A percentile compares a stretch with the other conserved stretches of the same genome.
These are phyloP conservation scores for Barypeithes pellucidus DNA, from an alignment of 2,888 invertebrate species.

Conservation along the genomic window DNA sequence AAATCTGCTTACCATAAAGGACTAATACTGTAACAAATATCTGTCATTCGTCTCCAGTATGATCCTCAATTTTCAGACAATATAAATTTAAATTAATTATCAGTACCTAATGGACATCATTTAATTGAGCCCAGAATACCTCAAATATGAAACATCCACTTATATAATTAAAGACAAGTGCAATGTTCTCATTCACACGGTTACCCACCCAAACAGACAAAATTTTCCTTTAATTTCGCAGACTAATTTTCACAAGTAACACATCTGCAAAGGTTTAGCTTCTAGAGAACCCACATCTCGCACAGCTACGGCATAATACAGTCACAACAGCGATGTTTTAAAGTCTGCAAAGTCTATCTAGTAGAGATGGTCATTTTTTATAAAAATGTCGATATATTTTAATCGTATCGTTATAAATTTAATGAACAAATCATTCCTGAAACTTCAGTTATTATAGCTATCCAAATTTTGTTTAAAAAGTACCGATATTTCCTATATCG, in stretches of 20 bases:
- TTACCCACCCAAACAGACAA: conserved; percentile 29
- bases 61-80: too few relatives aligned
- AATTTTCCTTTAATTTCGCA: conserved; percentile 47
- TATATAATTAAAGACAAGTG: conserved; percentile 25
- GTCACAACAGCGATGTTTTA: conserved; percentile 39
- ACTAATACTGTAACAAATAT: too few relatives aligned
- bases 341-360: conserved; percentile 18
- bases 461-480: too few relatives aligned
- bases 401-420: too few relatives aligned
- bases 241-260: conserved; percentile 44
- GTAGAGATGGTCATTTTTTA: neutral
- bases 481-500: too few relatives aligned
- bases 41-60: too few relatives aligned
- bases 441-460: too few relatives aligned
- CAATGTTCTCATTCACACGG: conserved; percentile 10
- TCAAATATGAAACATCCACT: conserved; percentile 11
- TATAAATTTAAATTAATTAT: too few relatives aligned
- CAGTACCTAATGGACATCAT: too few relatives aligned
- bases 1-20: too few relatives aligned
- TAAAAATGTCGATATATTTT: neutral
- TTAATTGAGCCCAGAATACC: neutral
- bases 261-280: conserved; percentile 47
- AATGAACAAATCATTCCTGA: too few relatives aligned
- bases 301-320: conserved; percentile 24
- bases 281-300: conserved; percentile 39